Percentiles rank a stretch among this genome's conserved stretches.
Evolutionary conservation across 2,113 vertebrate species (phyloP).

Genomic region (Patagioenas fasciata): DNA sequence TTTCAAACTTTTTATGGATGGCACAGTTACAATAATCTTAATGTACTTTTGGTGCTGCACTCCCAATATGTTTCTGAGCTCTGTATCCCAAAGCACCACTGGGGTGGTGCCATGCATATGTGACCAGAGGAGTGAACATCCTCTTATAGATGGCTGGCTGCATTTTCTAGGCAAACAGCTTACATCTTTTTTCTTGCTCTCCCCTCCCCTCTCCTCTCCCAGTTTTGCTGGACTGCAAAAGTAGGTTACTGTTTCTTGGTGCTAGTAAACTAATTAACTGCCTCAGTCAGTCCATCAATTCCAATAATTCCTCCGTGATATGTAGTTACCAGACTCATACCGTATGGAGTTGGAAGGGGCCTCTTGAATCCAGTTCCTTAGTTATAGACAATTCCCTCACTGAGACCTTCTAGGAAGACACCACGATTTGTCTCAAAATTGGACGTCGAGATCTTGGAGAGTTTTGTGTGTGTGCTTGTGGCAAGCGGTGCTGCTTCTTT

Average conservation of each 20-base stretch:
- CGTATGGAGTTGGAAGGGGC: not conserved
- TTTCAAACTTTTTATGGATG: not conserved
- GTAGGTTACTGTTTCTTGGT: not conserved
- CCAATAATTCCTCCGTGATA: not conserved
- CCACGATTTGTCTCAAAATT: not conserved
- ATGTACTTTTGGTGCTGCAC: not conserved
- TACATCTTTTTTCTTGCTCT: not conserved
- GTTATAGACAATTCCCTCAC: not conserved
- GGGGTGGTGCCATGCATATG: rapidly evolving
- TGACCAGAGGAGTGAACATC: not conserved
- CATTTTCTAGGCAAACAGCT: not conserved
- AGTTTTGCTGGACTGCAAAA: not conserved
- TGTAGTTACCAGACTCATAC: not conserved
- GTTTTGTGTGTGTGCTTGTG: not conserved
- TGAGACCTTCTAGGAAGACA: not conserved
- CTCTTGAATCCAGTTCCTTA: not conserved
- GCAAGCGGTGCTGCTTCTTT: not conserved
- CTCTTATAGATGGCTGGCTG: not conserved
- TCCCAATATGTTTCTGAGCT: not conserved
- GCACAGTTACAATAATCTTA: not conserved
- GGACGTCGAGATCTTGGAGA: not conserved
- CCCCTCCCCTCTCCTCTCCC: not conserved
- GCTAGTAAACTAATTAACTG: not conserved
- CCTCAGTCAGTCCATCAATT: not conserved
- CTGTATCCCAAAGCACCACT: not conserved